Evolutionary conservation across 1,140 invertebrate species (phyloP).

Genomic region (Acromyrmex echinatior): DNA sequence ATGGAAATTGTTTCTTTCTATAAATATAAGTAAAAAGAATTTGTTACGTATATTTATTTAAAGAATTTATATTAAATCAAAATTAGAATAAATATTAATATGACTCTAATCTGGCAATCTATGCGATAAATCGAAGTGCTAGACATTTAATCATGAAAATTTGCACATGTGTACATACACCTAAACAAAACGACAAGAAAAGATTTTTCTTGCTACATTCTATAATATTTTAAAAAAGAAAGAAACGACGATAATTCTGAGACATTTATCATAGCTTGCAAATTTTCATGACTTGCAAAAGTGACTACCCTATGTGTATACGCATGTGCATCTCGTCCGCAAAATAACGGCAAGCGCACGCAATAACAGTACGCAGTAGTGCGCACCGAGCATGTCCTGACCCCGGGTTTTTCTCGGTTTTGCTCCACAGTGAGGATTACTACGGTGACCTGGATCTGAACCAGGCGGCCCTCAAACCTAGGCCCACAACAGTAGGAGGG

Average conservation of each 20-base stretch:
- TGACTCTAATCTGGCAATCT: slow-evolving; percentile 14
- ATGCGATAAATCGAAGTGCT: neutral
- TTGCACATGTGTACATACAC: neutral
- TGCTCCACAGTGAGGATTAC: slow-evolving; percentile 95
- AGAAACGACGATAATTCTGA: neutral
- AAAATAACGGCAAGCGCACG: slow-evolving; percentile 62
- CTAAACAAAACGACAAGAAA: neutral
- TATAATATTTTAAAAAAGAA: neutral
- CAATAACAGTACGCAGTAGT: slow-evolving; percentile 53
- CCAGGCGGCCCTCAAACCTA: slow-evolving; percentile 82
- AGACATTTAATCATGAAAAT: slow-evolving; percentile 30
- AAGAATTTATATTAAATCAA: neutral
- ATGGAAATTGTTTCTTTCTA: too few species aligned
- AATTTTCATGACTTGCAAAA: slow-evolving; percentile 27
- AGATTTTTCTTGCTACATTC: neutral
- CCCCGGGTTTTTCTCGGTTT: slow-evolving; percentile 72
- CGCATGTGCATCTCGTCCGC: slow-evolving; percentile 41
- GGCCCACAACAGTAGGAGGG: slow-evolving; percentile 87
- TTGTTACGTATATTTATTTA: neutral
- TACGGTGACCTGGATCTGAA: slow-evolving; percentile 96
- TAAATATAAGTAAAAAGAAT: too few species aligned
- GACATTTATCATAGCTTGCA: neutral
- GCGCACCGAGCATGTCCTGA: slow-evolving; percentile 74
- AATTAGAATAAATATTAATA: neutral
- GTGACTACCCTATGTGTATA: neutral